These are phyloP conservation scores for Mallateleia sp. DNA, from an alignment of 2,888 invertebrate species.

Conservation along the genomic window DNA sequence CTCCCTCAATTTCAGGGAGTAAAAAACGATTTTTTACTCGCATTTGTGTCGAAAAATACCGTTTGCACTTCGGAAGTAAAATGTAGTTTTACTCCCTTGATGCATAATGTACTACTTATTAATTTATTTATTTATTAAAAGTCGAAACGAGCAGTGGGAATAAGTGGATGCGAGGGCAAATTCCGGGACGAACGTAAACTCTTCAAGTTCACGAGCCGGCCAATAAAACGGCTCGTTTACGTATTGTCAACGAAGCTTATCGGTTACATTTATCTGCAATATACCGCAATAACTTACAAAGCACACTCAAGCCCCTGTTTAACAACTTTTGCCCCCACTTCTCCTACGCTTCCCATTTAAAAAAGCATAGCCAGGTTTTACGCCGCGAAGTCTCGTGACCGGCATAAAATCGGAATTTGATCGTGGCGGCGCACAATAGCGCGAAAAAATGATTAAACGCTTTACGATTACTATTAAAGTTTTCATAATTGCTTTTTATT, in stretches of 20 bases:
- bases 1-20: too few species aligned
- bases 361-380: background rate
- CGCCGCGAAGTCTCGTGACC: too few species aligned
- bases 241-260: constrained; percentile 50
- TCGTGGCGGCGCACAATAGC: constrained; percentile 38
- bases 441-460: constrained; percentile 58
- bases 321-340: background rate
- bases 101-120: too few species aligned
- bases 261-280: constrained; percentile 56
- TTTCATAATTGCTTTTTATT: constrained; percentile 69
- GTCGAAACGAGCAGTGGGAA: background rate
- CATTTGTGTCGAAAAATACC: too few species aligned
- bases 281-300: constrained; percentile 59
- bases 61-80: too few species aligned
- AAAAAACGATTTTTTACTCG: too few species aligned
- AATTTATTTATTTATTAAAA: background rate
- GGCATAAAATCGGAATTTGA: too few species aligned
- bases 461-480: constrained; percentile 65
- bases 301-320: background rate
- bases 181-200: constrained; percentile 14
- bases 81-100: too few species aligned
- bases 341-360: background rate
- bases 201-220: constrained; percentile 32
- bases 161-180: background rate
- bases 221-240: constrained; percentile 54